These are phyloP conservation scores for Dufourea novaeangliae DNA, from an alignment of 1,140 invertebrate genomes.

Conservation along the genomic window DNA sequence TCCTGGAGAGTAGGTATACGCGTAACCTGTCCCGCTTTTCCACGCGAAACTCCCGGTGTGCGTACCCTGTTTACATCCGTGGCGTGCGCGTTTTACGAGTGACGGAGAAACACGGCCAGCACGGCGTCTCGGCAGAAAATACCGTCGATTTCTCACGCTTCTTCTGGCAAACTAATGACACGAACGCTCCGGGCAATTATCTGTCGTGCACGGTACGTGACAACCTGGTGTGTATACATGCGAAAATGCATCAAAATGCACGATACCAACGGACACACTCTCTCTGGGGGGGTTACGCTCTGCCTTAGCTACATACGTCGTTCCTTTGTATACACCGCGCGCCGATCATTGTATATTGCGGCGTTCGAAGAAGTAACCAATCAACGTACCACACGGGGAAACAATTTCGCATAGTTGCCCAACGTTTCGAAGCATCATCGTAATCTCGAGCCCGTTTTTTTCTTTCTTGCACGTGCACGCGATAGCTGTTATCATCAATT, in stretches of 20 bases:
- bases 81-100: background rate
- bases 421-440: background rate
- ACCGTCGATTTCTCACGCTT: constrained; percentile 23
- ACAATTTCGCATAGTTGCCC: background rate
- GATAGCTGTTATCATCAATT: background rate
- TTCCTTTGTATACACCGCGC: constrained; percentile 9
- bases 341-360: background rate
- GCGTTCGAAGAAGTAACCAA: background rate
- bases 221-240: background rate
- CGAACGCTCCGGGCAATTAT: constrained; percentile 18
- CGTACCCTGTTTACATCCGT: background rate
- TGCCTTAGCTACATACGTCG: background rate
- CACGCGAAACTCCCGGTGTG: background rate
- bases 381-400: background rate
- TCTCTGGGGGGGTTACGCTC: no score
- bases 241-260: constrained; percentile 23
- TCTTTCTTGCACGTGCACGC: background rate
- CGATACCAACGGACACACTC: background rate
- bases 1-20: no score
- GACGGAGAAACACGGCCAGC: background rate
- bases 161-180: constrained; percentile 25
- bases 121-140: background rate
- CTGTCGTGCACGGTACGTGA: constrained; percentile 19
- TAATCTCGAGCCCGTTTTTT: background rate
- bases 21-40: no score